A percentile compares a stretch with the other conserved stretches of the same genome.
These are phyloP conservation scores for Hypotaenidia philippensis DNA, from an alignment of 2,797 vertebrate species.

Conservation along the genomic window DNA sequence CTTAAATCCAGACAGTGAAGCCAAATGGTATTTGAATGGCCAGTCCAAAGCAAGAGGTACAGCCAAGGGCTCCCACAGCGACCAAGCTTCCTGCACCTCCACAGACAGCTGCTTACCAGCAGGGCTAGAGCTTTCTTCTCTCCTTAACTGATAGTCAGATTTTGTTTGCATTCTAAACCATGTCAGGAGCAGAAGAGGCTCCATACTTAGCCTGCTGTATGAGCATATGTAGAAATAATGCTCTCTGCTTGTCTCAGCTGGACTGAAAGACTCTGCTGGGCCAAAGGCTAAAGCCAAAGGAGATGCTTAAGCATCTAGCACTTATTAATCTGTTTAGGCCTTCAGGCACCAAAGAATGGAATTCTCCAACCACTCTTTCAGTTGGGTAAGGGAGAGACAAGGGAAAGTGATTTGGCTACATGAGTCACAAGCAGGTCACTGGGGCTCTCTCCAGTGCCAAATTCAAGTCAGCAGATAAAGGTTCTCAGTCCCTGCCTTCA, in stretches of 20 bases:
- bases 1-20: neutral
- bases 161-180: neutral
- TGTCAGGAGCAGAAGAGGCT: neutral
- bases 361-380: neutral
- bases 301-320: neutral
- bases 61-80: neutral
- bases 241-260: neutral
- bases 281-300: neutral
- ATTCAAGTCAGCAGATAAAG: neutral
- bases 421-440: neutral
- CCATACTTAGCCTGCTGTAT: neutral
- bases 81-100: neutral
- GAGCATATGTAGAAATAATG: neutral
- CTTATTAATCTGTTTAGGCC: neutral
- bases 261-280: neutral
- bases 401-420: neutral
- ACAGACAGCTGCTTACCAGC: neutral
- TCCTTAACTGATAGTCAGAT: neutral
- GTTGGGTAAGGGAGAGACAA: neutral
- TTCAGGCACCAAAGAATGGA: neutral
- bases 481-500: rapidly evolving
- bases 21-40: neutral
- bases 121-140: neutral
- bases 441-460: neutral
- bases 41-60: neutral